Percentiles rank a stretch among this genome's conserved stretches.
These are phyloP conservation scores for Sciurus niger DNA, from an alignment of 2,113 vertebrate species.

Conservation along the genomic window DNA sequence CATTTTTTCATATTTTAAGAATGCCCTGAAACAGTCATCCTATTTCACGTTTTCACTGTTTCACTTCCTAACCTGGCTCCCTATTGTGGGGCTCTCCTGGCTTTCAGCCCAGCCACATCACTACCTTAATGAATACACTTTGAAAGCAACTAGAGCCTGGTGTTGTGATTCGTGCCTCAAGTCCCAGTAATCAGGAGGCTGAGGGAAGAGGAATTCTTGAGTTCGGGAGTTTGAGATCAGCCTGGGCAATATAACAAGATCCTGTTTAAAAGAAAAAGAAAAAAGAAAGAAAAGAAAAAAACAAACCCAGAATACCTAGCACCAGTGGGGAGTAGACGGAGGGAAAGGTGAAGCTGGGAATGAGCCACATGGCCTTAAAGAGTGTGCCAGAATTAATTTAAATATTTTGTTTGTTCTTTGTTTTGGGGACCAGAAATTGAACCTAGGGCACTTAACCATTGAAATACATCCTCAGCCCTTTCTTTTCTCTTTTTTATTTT, in stretches of 20 bases:
- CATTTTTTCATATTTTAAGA: conserved; percentile 43
- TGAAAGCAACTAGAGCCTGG: neutral
- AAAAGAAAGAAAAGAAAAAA: conserved; percentile 2
- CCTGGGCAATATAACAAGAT: too few species aligned
- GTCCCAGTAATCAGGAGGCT: too few species aligned
- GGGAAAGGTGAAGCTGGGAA: neutral
- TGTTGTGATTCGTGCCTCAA: too few species aligned
- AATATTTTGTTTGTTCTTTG: conserved; percentile 2
- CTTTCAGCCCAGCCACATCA: neutral
- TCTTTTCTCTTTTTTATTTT: too few species aligned
- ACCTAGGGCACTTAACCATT: too few species aligned
- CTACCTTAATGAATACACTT: neutral
- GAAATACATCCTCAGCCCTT: too few species aligned
- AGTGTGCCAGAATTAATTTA: neutral
- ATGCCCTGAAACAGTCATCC: neutral
- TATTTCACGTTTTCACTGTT: conserved; percentile 5
- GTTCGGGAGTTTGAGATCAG: too few species aligned
- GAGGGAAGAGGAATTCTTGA: too few species aligned
- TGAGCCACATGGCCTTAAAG: conserved; percentile 4
- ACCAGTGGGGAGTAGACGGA: neutral
- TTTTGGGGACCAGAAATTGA: too few species aligned
- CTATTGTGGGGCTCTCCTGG: neutral
- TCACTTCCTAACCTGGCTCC: conserved; percentile 22
- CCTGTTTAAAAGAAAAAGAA: too few species aligned
- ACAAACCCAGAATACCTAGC: neutral